Evolutionary conservation across 2,113 vertebrate genomes (phyloP), one percentile per base, ranked within the genome.

Genomic region (Abramis brama): DNA sequence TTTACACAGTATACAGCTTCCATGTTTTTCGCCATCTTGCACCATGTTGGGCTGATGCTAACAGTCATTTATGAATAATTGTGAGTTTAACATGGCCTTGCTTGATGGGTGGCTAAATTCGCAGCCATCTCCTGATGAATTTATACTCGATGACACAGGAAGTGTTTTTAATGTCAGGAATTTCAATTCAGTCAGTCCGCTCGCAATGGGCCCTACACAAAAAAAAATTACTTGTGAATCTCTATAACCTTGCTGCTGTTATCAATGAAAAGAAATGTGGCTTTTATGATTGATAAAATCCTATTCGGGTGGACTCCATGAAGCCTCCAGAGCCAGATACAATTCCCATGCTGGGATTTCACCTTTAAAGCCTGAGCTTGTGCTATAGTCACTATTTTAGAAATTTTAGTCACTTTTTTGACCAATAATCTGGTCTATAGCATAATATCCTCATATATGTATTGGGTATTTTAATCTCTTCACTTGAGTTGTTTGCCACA

Each of bases 21-120:
- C 30, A 33, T 33, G 3, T 33, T 33, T 33, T 33, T 33, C 30
- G 2, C 30, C 30, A 3, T 33, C 33, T 75, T 50, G 45, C 73
- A 50, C 43, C 55, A 27, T 30, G 59, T 50, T 62, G 36, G 55
- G 78, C 33, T 45, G 57, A 62, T 10, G 47, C 36, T 36, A 76
- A 77, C 33, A 39, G 17, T 74, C 23, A 59, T 79, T 70, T 30
- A 60, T 59, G 25, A 60, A 43, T 50, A 60, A 59, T 57, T 60
- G 52, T 82, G 9, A 64, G 45, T 86, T 84, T 82, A 79, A 79
- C 62, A 59, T 70, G 21, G 59, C 45, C 75, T 62, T 66, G 52
- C 27, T 55, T 36, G 36, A 77, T 57, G 19, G 19, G 15, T 74
- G 39, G 45, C 33, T 62, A 74, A 30, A 75, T 68, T 74, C 39